Base-by-base conservation (phyloP, 2,888 invertebrate genomes). In the Ectropis crepuscularia region DNA sequence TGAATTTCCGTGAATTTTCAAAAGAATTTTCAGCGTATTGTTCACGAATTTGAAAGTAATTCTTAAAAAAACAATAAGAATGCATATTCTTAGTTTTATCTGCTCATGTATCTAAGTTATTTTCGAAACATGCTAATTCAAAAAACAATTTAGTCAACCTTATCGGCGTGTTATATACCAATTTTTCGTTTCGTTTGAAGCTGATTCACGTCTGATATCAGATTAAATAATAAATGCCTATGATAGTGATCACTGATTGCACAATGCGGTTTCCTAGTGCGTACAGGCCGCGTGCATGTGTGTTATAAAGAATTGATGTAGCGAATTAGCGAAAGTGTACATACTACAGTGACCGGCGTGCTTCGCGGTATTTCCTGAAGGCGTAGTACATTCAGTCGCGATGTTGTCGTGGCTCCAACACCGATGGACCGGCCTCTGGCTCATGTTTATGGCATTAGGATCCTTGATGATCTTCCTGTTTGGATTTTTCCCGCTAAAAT, bases 401-500 rank as follows among this genome's bases (percentile, higher is more conserved):
- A 92, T 93, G 90, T 78, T 86, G 76, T 79, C 86, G 57, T 88
- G 88, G 86, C 74, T 93, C 43, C 87, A 86, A 66, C 83, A 90
- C 72, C 84, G 89, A 77, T 93, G 92, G 93, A 88, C 88, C 54
- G 78, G 87, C 68, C 79, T 93, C 6, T 87, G 87, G 80, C 82
- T 92, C 6, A 81, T 93, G 57, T 74, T 89, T 53, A 76, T 83
- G 69, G 87, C 84, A 8, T 76, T 89, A 7, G 84, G 82, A 41
- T 87, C 83, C 83, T 72, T 94, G 16, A 73, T 83, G 61, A 75
- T 95, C 49, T 95, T 94, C 80, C 81, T 95, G 61, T 93, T 93
- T 82, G 95, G 95, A 48, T 95, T 94, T 85, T 94, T 95, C 73
- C 94, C 95, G 50, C 74, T 94, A 61, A 93, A 93, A 75, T 92